These are phyloP conservation scores for Oryzias javanicus DNA, from an alignment of 2,113 vertebrate species.

Conservation along the genomic window DNA sequence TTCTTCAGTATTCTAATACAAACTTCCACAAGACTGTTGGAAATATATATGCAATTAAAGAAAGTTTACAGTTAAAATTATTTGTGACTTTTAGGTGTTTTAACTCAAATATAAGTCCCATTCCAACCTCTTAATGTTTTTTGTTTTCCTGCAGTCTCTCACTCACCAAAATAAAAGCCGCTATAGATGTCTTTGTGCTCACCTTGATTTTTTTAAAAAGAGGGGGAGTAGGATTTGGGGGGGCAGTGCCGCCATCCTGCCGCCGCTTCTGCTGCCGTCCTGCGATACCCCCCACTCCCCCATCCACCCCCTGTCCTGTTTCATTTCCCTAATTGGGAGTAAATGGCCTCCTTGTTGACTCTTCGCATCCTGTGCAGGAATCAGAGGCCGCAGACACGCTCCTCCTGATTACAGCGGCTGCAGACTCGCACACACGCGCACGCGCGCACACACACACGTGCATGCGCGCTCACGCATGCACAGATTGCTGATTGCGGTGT, in stretches of 20 bases:
- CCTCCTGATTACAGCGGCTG: constrained; percentile 36
- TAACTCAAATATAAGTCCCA: too few relatives aligned
- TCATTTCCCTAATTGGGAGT: constrained; percentile 78
- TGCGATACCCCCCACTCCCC: constrained; percentile 85
- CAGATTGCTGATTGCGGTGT: neutral
- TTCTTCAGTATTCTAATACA: too few relatives aligned
- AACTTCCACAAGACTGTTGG: too few relatives aligned
- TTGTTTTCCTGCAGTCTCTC: too few relatives aligned
- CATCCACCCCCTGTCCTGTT: constrained; percentile 72
- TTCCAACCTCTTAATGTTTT: too few relatives aligned
- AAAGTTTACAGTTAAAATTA: too few relatives aligned
- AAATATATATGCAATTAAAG: too few relatives aligned
- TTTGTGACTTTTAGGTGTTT: too few relatives aligned
- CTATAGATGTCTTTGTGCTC: too few relatives aligned
- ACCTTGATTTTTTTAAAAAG: neutral
- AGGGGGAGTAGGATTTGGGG: constrained; percentile 13
- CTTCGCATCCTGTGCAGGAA: constrained; percentile 7
- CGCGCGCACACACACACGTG: neutral
- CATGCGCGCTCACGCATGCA: neutral
- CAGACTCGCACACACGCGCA: neutral
- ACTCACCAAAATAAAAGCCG: too few relatives aligned
- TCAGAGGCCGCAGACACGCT: constrained; percentile 28
- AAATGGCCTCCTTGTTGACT: constrained; percentile 61
- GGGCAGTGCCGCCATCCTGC: constrained; percentile 16
- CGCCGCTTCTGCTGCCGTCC: constrained; percentile 81